phyloP scores from a whole-genome alignment of 2,797 vertebrate species.

The Pangasius krempfi region DNA sequence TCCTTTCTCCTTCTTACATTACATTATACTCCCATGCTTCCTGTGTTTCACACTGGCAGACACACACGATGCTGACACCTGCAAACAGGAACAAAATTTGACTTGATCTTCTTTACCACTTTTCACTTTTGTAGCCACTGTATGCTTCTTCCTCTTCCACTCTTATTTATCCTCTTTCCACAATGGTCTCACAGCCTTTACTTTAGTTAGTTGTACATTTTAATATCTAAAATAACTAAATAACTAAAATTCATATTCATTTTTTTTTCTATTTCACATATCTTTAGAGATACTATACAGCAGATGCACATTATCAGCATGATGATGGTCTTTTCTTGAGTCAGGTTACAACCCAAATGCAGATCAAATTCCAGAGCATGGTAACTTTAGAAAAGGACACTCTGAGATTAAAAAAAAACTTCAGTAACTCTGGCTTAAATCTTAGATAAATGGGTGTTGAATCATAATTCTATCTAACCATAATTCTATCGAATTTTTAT shows the following conservation, averaged over 20 bases:
- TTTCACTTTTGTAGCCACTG: not conserved
- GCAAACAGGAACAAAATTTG: not conserved
- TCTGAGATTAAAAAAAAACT: not conserved
- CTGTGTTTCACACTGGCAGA: not conserved
- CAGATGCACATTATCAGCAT: not conserved
- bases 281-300: not conserved
- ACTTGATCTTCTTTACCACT: not conserved
- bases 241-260: not conserved
- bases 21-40: constrained; percentile 6
- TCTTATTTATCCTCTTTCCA: not conserved
- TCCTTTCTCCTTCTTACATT: not conserved
- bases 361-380: too few relatives aligned
- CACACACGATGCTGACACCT: not conserved
- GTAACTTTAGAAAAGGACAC: not conserved
- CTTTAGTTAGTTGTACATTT: not conserved
- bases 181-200: not conserved
- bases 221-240: not conserved
- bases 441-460: not conserved
- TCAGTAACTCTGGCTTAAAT: not conserved
- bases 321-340: not conserved
- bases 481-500: not conserved
- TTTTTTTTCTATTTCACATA: not conserved
- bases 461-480: not conserved
- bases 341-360: too few relatives aligned
- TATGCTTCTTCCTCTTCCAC: not conserved